These are phyloP conservation scores for Ciconia stormi DNA, from an alignment of 2,113 vertebrate species.

Conservation along the genomic window DNA sequence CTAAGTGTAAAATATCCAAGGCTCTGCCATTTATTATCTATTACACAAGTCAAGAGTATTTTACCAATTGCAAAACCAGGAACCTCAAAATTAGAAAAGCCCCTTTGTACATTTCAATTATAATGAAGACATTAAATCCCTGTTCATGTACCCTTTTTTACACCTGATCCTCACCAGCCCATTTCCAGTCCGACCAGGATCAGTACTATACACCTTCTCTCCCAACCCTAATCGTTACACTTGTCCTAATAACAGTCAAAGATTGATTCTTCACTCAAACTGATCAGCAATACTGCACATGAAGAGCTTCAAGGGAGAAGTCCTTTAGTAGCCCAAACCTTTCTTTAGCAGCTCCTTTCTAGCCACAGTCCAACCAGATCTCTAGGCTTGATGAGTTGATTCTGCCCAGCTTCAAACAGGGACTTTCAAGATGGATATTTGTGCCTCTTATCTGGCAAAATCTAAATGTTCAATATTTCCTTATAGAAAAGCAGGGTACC, in stretches of 20 bases:
- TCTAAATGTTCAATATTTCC: not conserved
- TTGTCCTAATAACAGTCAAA: not conserved
- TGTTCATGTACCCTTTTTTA: not conserved
- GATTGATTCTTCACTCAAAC: not conserved
- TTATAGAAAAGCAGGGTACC: not conserved
- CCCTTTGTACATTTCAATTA: not conserved
- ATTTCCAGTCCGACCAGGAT: not conserved
- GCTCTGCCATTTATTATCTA: not conserved
- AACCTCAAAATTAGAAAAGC: not conserved
- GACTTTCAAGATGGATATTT: not conserved
- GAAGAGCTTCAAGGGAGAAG: not conserved
- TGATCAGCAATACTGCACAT: not conserved
- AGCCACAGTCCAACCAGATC: not conserved
- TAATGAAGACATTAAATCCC: not conserved
- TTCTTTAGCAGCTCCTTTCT: not conserved
- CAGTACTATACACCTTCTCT: not conserved
- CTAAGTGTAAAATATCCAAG: not conserved
- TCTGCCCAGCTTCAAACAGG: not conserved
- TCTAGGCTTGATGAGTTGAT: not conserved
- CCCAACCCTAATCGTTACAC: not conserved
- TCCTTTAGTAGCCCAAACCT: not conserved
- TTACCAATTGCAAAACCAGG: not conserved
- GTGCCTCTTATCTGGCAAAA: not conserved
- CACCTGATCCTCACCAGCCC: not conserved
- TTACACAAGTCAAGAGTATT: not conserved